A percentile compares a stretch with the other conserved stretches of the same genome.
phyloP scores from a whole-genome alignment of 1,140 invertebrate genomes.

The Diabrotica undecimpunctata region DNA sequence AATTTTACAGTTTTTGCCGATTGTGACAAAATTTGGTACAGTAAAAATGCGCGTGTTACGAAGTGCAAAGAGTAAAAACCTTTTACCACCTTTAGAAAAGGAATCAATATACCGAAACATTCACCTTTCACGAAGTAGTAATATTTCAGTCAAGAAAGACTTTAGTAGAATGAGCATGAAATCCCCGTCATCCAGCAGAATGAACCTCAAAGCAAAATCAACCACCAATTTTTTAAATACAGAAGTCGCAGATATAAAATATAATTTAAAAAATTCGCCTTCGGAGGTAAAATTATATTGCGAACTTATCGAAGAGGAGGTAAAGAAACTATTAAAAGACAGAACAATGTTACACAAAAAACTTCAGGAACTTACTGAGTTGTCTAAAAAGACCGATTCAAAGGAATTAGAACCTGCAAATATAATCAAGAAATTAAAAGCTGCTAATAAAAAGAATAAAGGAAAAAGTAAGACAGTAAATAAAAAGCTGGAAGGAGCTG shows the following conservation, averaged over 20 bases:
- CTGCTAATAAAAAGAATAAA: conserved; percentile 8
- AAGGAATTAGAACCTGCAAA: conserved; percentile 10
- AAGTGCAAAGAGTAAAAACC: conserved; percentile 15
- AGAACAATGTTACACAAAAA: neutral
- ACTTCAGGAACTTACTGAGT: neutral
- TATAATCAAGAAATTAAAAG: conserved; percentile 16
- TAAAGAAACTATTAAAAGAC: conserved; percentile 10
- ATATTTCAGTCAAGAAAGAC: neutral
- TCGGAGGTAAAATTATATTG: conserved; percentile 12
- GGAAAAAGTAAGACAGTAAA: neutral
- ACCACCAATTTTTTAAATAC: conserved; percentile 3
- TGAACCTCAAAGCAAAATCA: conserved; percentile 4
- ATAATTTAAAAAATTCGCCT: conserved; percentile 3
- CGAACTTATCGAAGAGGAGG: conserved; percentile 8
- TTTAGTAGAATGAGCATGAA: neutral
- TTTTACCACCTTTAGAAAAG: neutral
- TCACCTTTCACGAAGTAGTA: neutral
- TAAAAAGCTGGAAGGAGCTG: neutral
- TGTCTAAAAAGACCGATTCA: neutral
- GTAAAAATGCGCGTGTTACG: conserved; percentile 13
- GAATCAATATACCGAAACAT: neutral
- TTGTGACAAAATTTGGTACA: too few relatives aligned
- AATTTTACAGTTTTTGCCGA: too few relatives aligned
- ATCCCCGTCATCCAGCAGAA: neutral
- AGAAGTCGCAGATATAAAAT: conserved; percentile 1